These are phyloP conservation scores for Leptinotarsa lineolata DNA, from an alignment of 1,140 invertebrate species.

Conservation along the genomic window DNA sequence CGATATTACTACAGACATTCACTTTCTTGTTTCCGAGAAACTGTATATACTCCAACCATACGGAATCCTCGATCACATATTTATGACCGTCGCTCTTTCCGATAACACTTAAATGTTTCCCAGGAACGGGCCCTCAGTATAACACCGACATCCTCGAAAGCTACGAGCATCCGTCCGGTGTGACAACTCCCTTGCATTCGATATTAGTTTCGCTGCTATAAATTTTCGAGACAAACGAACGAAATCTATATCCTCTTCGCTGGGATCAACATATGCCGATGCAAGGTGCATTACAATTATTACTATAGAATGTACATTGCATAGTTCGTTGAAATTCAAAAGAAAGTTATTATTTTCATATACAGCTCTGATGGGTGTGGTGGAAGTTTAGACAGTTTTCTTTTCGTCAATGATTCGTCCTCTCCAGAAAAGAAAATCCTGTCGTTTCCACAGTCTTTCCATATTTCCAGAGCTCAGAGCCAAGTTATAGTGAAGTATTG, in stretches of 20 bases:
- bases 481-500: too few species aligned
- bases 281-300: slow-evolving; percentile 6
- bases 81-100: neutral
- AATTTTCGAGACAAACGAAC: slow-evolving; percentile 17
- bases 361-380: too few species aligned
- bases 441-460: too few species aligned
- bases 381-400: too few species aligned
- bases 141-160: neutral
- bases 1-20: too few species aligned
- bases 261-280: slow-evolving; percentile 4
- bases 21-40: too few species aligned
- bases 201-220: slow-evolving; percentile 19
- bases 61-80: neutral
- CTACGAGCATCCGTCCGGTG: slow-evolving; percentile 11
- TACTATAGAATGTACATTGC: neutral
- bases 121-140: neutral
- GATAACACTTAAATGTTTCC: neutral
- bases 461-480: too few species aligned
- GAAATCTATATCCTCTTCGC: slow-evolving; percentile 19
- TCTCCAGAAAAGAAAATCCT: too few species aligned
- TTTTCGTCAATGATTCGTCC: too few species aligned
- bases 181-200: slow-evolving; percentile 10
- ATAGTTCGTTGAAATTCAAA: neutral
- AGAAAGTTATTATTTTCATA: too few species aligned
- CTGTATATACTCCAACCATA: too few species aligned